A percentile compares a stretch with the other conserved stretches of the same genome.
Evolutionary conservation across 2,888 invertebrate genomes (phyloP).

Genomic region (Drosophila leonis): DNA sequence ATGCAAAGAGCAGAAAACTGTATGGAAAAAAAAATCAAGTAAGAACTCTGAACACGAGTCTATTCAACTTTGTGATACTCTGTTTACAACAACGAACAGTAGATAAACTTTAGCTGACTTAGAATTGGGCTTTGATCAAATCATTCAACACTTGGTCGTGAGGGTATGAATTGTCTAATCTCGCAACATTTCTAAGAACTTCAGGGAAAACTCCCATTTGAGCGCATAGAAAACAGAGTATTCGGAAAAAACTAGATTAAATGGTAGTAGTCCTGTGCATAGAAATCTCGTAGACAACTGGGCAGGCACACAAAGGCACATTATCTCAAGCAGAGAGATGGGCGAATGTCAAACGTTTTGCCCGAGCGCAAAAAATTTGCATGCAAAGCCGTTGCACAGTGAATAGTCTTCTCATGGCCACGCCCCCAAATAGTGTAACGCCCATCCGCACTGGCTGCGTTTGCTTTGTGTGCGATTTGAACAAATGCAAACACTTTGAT

Average conservation of each 20-base stretch:
- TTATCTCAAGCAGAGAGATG: slow-evolving; percentile 67
- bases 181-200: not conserved
- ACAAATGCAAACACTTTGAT: slow-evolving; percentile 82
- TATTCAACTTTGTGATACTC: not conserved
- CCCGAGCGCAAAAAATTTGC: slow-evolving; percentile 65
- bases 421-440: slow-evolving; percentile 36
- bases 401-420: slow-evolving; percentile 46
- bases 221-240: not conserved
- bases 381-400: slow-evolving; percentile 58
- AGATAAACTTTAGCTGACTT: not conserved
- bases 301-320: slow-evolving; percentile 61
- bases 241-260: not conserved
- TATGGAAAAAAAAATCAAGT: slow-evolving; percentile 12
- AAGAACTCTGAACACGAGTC: not conserved
- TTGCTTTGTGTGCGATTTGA: slow-evolving; percentile 69
- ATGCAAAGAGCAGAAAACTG: slow-evolving; percentile 54
- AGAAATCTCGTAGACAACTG: slow-evolving; percentile 18
- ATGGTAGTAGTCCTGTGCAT: not conserved
- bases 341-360: slow-evolving; percentile 80
- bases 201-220: not conserved
- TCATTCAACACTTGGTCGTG: not conserved
- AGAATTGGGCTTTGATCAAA: not conserved
- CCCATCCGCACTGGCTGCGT: slow-evolving; percentile 33
- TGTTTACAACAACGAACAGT: not conserved
- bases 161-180: not conserved